Conservation (phyloP, 2,113 vertebrate genomes). For the Aldabrachelys gigantea region DNA sequence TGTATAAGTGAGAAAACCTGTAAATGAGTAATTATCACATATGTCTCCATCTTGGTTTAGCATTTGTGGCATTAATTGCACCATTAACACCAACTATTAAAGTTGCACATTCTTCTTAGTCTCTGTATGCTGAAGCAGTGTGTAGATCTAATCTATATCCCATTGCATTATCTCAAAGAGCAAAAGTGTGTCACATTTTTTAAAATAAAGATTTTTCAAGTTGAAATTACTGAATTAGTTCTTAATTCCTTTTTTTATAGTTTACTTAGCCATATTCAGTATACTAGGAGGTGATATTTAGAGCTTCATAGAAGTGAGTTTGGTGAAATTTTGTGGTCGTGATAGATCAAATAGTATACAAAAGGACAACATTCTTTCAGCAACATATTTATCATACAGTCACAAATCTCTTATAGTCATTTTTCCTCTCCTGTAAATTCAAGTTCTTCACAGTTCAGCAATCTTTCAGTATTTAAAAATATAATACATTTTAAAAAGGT, state of each 20-base stretch:
- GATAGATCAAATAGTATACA: not conserved
- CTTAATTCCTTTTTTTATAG: not conserved
- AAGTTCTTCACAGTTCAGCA: not conserved
- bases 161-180: conserved; percentile 14
- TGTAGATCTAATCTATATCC: conserved; percentile 12
- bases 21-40: conserved; percentile 37
- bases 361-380: not conserved
- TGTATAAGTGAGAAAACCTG: not conserved
- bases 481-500: not conserved
- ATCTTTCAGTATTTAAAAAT: not conserved
- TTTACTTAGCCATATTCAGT: not conserved
- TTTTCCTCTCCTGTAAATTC: conserved; percentile 39
- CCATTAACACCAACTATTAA: conserved; percentile 21
- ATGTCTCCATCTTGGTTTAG: not conserved
- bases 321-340: conserved; percentile 11
- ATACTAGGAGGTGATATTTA: not conserved
- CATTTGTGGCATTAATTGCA: conserved; percentile 26
- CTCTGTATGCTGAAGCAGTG: conserved; percentile 38
- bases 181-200: not conserved
- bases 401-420: not conserved
- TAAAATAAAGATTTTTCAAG: not conserved
- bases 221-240: conserved; percentile 3
- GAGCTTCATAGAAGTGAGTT: not conserved
- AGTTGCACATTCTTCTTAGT: not conserved
- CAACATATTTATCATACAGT: not conserved